These are phyloP conservation scores for Phyllotreta cruciferae DNA, from an alignment of 2,888 invertebrate species.

Conservation along the genomic window DNA sequence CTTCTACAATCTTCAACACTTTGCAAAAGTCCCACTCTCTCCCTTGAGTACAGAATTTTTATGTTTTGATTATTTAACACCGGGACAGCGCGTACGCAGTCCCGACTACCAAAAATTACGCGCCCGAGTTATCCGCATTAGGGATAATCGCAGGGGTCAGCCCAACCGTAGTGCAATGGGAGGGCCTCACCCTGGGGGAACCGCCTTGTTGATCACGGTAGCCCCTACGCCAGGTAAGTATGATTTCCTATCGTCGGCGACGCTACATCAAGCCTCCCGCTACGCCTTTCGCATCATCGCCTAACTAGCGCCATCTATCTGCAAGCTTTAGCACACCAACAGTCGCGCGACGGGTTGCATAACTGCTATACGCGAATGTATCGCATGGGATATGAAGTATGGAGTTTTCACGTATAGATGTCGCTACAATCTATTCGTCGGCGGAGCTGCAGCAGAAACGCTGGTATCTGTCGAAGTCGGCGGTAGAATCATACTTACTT, in stretches of 20 bases:
- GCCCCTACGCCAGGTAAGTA: conserved; percentile 64
- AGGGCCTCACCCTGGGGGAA: conserved; percentile 72
- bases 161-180: conserved; percentile 76
- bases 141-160: conserved; percentile 78
- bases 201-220: conserved; percentile 71
- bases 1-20: too few species aligned
- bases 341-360: too few species aligned
- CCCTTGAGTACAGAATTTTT: too few species aligned
- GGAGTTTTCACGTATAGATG: background rate
- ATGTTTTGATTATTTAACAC: conserved; percentile 42
- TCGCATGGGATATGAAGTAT: background rate
- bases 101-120: conserved; percentile 73
- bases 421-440: background rate
- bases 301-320: conserved; percentile 6
- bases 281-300: background rate
- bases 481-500: conserved; percentile 42
- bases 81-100: conserved; percentile 68
- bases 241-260: conserved; percentile 40
- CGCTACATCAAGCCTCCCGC: background rate
- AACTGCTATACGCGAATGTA: background rate
- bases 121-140: conserved; percentile 76
- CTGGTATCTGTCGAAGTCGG: background rate
- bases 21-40: too few species aligned
- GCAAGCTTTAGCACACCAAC: background rate
- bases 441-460: background rate